These are phyloP conservation scores for Nasonia oneida DNA, from an alignment of 2,888 invertebrate species.

Conservation along the genomic window DNA sequence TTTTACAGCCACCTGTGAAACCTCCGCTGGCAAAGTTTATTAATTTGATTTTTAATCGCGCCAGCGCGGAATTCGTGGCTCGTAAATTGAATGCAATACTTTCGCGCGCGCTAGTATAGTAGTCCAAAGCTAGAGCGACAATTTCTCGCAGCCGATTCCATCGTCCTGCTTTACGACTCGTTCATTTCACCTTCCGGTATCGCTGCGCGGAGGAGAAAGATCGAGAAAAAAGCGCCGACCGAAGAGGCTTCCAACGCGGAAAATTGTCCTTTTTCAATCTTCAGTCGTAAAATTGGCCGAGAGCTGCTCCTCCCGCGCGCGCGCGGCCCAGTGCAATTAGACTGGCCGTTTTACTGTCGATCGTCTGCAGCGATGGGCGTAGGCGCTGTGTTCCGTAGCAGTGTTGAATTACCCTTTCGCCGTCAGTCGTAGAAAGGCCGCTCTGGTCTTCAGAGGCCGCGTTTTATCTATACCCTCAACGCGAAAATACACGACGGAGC, in stretches of 20 bases:
- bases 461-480: constrained; percentile 11
- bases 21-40: neutral
- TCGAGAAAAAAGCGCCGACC: neutral
- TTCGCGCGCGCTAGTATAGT: neutral
- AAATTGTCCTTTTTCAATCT: constrained; percentile 8
- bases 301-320: neutral
- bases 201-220: neutral
- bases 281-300: neutral
- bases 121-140: neutral
- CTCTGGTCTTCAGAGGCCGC: neutral
- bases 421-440: neutral
- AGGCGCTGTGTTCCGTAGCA: neutral
- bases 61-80: neutral
- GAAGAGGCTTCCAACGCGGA: constrained; percentile 1
- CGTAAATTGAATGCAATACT: neutral
- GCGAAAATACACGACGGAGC: neutral
- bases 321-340: neutral
- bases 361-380: neutral
- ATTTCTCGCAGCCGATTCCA: constrained; percentile 15
- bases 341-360: neutral
- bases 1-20: neutral
- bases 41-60: constrained; percentile 7
- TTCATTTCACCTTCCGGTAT: constrained; percentile 20
- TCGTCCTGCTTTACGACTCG: neutral
- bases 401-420: constrained; percentile 14